phyloP scores from a whole-genome alignment of 2,113 vertebrate species.

The Callipepla californica region DNA sequence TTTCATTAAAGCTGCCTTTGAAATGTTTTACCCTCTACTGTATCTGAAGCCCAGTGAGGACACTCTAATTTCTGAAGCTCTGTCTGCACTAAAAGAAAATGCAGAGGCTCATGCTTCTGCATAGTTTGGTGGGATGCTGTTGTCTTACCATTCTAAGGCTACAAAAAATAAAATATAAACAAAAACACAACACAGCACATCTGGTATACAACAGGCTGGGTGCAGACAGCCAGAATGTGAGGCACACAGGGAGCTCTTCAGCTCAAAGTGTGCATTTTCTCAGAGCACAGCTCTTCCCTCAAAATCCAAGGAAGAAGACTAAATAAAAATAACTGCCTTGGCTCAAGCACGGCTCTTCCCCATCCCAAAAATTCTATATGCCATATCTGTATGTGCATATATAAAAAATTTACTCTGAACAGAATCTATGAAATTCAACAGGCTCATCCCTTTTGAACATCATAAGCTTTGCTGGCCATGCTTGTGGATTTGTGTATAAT shows the following conservation, averaged over 20 bases:
- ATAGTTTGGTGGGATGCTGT: not conserved
- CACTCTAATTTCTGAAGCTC: constrained; percentile 67
- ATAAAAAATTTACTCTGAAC: constrained; percentile 30
- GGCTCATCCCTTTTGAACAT: constrained; percentile 18
- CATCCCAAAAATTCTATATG: not conserved
- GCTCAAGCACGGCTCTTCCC: not conserved
- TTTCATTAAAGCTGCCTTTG: constrained; percentile 77
- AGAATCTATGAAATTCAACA: constrained; percentile 24
- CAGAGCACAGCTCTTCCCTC: not conserved
- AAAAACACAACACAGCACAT: constrained; percentile 1
- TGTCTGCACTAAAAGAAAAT: constrained; percentile 54
- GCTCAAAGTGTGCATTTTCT: not conserved
- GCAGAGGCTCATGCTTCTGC: not conserved
- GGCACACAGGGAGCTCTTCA: not conserved
- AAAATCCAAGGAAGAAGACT: not conserved
- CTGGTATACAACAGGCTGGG: not conserved
- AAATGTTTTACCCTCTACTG: constrained; percentile 73
- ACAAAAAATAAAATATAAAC: not conserved
- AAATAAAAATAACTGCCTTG: not conserved
- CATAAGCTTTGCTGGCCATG: not conserved
- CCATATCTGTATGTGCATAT: not conserved
- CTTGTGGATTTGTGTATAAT: not conserved
- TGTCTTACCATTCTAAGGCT: not conserved
- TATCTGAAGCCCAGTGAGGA: constrained; percentile 68
- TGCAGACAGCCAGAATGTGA: not conserved